Evolutionary conservation across 2,797 vertebrate genomes (phyloP).

Genomic region (Erithacus rubecula): DNA sequence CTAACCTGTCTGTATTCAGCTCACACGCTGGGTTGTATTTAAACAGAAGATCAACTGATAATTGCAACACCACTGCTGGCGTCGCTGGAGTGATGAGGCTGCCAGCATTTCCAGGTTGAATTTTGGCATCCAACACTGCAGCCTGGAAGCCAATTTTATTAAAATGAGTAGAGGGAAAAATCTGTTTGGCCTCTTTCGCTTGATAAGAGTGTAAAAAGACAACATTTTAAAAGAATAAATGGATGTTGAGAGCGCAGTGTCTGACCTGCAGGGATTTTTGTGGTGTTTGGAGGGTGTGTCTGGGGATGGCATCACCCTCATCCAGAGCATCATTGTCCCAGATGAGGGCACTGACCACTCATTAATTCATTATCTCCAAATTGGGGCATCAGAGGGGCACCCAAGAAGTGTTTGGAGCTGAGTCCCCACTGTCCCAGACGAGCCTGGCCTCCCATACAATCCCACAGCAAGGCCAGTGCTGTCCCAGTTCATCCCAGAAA

Average conservation of each 20-base stretch:
- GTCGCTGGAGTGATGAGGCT: background rate
- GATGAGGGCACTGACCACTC: accelerated
- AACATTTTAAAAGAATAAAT: constrained; percentile 19
- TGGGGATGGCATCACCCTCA: background rate
- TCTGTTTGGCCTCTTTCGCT: constrained; percentile 44
- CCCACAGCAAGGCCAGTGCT: accelerated
- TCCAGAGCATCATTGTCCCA: background rate
- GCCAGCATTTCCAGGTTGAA: constrained; percentile 67
- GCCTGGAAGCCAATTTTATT: constrained; percentile 58
- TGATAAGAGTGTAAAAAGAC: constrained; percentile 34
- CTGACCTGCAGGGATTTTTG: background rate
- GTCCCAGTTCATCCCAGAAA: background rate
- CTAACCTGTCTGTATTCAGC: constrained; percentile 53
- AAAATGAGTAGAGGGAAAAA: constrained; percentile 41
- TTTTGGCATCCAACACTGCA: constrained; percentile 20
- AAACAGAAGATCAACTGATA: constrained; percentile 70
- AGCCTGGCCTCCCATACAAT: accelerated
- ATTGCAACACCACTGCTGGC: constrained; percentile 65
- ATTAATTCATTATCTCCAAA: background rate
- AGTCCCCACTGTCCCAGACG: background rate
- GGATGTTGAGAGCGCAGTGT: background rate
- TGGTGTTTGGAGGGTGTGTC: background rate
- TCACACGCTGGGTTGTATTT: constrained; percentile 66
- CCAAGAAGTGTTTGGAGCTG: background rate
- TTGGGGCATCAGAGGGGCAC: background rate